These are phyloP conservation scores for Numenius arquata DNA, from an alignment of 2,113 vertebrate genomes.

Conservation along the genomic window DNA sequence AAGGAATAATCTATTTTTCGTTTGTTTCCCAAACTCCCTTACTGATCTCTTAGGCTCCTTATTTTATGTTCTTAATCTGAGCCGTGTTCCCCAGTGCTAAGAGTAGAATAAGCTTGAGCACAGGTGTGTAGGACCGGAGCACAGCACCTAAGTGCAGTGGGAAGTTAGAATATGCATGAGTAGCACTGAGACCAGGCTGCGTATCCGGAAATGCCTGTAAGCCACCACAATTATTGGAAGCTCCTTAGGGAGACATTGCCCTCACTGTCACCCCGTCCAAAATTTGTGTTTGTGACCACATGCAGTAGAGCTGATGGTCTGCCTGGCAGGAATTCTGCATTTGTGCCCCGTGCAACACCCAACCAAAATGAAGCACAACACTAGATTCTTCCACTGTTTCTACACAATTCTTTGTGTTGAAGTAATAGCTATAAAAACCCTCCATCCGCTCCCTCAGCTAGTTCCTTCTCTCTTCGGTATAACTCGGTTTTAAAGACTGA, in stretches of 20 bases:
- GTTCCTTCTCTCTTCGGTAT: background rate
- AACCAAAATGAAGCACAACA: fast-evolving
- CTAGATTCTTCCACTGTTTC: background rate
- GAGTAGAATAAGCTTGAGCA: background rate
- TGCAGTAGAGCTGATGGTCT: background rate
- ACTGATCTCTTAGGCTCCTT: background rate
- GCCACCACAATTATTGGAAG: background rate
- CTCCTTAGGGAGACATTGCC: background rate
- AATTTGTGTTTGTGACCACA: background rate
- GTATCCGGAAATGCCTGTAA: background rate
- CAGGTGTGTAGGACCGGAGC: background rate
- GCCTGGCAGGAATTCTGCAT: background rate
- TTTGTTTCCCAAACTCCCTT: background rate
- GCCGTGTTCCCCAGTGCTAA: background rate
- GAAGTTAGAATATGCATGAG: background rate
- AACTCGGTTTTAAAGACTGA: background rate
- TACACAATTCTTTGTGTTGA: background rate
- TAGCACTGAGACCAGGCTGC: background rate
- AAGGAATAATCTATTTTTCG: background rate
- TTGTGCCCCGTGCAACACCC: background rate
- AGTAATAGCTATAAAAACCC: background rate
- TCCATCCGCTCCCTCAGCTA: background rate
- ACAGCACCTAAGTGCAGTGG: background rate
- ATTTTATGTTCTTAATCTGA: background rate
- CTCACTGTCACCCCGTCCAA: background rate